Conservation (phyloP, 2,888 invertebrate genomes). For the Eupelmus urozonus region DNA sequence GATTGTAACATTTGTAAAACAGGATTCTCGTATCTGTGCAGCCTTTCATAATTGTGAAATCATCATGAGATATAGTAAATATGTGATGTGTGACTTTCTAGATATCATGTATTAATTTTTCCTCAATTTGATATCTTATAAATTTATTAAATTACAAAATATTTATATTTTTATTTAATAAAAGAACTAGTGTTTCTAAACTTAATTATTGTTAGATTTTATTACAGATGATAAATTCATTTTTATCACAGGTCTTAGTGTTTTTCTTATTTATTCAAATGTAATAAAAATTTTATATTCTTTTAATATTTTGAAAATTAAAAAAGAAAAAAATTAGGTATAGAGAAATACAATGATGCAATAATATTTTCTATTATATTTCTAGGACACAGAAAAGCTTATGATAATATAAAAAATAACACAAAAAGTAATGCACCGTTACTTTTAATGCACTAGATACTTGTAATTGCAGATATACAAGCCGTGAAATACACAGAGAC, state of each 20-base stretch:
- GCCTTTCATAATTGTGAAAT: slow-evolving; percentile 20
- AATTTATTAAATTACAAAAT: too few relatives aligned
- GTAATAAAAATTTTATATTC: background rate
- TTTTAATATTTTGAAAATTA: background rate
- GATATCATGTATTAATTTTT: too few relatives aligned
- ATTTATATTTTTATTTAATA: too few relatives aligned
- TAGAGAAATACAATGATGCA: background rate
- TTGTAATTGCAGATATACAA: background rate
- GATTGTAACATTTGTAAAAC: slow-evolving; percentile 1
- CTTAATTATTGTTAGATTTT: too few relatives aligned
- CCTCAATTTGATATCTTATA: too few relatives aligned
- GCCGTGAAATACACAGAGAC: background rate
- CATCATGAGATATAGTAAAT: background rate
- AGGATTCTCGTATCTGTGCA: background rate
- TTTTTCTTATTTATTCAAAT: too few relatives aligned
- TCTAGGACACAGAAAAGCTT: too few relatives aligned
- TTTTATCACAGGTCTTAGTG: too few relatives aligned
- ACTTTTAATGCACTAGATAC: background rate
- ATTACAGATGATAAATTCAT: too few relatives aligned
- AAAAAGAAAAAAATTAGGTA: background rate
- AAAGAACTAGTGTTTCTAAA: too few relatives aligned
- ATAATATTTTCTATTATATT: background rate
- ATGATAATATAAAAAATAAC: too few relatives aligned
- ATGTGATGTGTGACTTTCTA: too few relatives aligned
- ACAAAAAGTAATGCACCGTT: background rate